These are phyloP conservation scores for Myrmecophaga tridactyla DNA, from an alignment of 2,113 vertebrate species.

Conservation along the genomic window DNA sequence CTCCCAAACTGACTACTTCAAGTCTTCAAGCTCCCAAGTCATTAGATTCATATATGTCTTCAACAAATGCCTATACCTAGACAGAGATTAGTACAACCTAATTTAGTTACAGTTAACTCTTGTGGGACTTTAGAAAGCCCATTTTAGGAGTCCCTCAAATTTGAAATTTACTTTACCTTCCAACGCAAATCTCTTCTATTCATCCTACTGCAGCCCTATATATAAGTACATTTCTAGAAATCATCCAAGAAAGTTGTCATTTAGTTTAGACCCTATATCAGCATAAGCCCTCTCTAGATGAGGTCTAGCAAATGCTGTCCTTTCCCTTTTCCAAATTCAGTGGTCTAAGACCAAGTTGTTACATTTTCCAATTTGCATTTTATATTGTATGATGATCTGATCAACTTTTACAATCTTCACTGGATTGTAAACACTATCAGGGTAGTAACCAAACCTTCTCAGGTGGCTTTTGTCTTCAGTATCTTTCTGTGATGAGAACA, in stretches of 20 bases:
- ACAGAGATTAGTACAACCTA: neutral
- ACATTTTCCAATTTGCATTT: neutral
- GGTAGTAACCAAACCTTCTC: neutral
- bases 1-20: neutral
- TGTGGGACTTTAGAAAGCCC: neutral
- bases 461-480: neutral
- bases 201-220: neutral
- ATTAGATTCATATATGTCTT: neutral
- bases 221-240: neutral
- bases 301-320: neutral
- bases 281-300: neutral
- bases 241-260: neutral
- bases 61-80: neutral
- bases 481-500: neutral
- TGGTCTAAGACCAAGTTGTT: neutral
- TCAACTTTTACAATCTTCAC: neutral
- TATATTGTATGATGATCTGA: neutral
- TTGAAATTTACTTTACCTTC: neutral
- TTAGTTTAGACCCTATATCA: neutral
- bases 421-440: neutral
- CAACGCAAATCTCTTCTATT: neutral
- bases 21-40: neutral
- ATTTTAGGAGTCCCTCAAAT: neutral
- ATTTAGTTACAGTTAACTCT: neutral
- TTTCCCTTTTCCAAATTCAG: neutral